A percentile compares a stretch with the other conserved stretches of the same genome.
Evolutionary conservation across 2,113 vertebrate species (phyloP).

Genomic region (Tupaia tana): DNA sequence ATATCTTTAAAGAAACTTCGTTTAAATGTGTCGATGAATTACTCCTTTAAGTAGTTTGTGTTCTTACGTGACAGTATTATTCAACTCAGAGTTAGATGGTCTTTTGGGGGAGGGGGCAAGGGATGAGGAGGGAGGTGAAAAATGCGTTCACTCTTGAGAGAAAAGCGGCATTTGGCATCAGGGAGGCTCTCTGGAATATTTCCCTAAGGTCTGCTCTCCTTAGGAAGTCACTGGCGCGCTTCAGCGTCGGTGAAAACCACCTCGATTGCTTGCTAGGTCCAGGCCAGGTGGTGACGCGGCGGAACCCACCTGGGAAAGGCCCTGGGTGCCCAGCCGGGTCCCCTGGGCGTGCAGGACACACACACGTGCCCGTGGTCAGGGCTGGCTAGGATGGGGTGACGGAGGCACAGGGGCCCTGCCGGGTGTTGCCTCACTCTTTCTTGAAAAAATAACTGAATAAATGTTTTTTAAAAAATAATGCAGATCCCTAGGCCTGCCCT

Average conservation of each 20-base stretch:
- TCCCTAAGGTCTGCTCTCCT: not conserved
- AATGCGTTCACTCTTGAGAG: not conserved
- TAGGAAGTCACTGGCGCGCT: not conserved
- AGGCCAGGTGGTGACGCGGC: too few species aligned
- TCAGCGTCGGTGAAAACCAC: not conserved
- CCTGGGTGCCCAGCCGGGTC: too few species aligned
- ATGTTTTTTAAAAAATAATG: too few species aligned
- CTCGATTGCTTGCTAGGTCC: not conserved
- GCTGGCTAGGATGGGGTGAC: too few species aligned
- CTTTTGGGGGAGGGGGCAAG: not conserved
- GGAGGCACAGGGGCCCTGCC: too few species aligned
- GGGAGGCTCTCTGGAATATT: not conserved
- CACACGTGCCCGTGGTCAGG: too few species aligned
- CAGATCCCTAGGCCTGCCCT: not conserved
- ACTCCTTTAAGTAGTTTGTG: not conserved
- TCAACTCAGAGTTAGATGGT: not conserved
- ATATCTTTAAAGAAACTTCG: not conserved
- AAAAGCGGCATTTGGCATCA: not conserved
- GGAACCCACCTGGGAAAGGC: too few species aligned
- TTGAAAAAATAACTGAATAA: too few species aligned
- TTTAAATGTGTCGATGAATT: not conserved
- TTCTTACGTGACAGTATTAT: not conserved
- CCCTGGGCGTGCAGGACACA: too few species aligned
- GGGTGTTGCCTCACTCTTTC: too few species aligned
- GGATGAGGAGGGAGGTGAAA: accelerated